These are phyloP conservation scores for Papilio elwesi DNA, from an alignment of 2,888 invertebrate genomes.

Conservation along the genomic window DNA sequence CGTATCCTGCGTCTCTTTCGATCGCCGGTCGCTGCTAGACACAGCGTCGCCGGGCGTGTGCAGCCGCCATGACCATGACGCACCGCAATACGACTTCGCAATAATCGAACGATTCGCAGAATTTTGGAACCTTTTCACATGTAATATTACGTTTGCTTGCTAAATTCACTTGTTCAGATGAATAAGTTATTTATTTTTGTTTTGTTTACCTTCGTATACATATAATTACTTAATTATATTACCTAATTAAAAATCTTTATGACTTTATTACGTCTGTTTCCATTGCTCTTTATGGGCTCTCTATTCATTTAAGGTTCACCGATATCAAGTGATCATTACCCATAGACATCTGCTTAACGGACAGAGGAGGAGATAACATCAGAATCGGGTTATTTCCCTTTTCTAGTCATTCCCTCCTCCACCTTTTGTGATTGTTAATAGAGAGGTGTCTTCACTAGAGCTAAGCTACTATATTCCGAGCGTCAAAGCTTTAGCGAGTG, in stretches of 20 bases:
- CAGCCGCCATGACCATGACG: slow-evolving; percentile 49
- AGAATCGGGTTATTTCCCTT: too few relatives aligned
- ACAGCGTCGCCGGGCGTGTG: slow-evolving; percentile 53
- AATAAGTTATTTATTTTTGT: not conserved
- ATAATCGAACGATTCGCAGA: slow-evolving; percentile 27
- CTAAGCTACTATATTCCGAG: too few relatives aligned
- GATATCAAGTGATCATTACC: too few relatives aligned
- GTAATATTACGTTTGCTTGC: not conserved
- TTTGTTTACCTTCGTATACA: not conserved
- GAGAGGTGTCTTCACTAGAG: too few relatives aligned
- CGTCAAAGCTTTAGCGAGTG: too few relatives aligned
- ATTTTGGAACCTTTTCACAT: slow-evolving; percentile 30
- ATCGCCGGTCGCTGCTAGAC: slow-evolving; percentile 52
- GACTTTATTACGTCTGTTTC: not conserved
- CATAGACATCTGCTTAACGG: too few relatives aligned
- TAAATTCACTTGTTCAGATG: not conserved
- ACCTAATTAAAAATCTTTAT: not conserved
- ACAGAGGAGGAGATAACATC: too few relatives aligned
- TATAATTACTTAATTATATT: not conserved
- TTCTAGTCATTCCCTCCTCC: too few relatives aligned
- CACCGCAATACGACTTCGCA: slow-evolving; percentile 3
- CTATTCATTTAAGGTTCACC: too few relatives aligned
- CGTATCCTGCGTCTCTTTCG: slow-evolving; percentile 43
- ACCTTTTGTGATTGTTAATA: too few relatives aligned
- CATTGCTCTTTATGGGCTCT: too few relatives aligned